phyloP scores from a whole-genome alignment of 2,113 vertebrate genomes.

The Nipponia nippon region DNA sequence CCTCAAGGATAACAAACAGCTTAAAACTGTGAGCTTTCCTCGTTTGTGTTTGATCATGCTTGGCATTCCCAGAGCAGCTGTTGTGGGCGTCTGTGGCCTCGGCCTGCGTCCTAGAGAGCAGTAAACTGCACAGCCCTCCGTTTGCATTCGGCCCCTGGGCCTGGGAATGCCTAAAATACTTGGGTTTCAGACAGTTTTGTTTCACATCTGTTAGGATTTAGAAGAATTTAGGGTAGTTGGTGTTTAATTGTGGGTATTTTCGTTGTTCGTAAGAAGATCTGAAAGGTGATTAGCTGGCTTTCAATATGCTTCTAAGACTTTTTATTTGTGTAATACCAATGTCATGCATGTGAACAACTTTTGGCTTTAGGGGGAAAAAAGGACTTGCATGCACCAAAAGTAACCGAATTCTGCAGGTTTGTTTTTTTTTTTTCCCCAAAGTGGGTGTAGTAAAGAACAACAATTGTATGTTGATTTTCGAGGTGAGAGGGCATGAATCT shows the following conservation, averaged over 20 bases:
- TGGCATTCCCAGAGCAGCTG: conserved; percentile 27
- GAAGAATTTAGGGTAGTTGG: neutral
- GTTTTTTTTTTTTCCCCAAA: neutral
- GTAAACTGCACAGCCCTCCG: neutral
- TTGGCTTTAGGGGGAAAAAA: neutral
- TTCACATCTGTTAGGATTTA: conserved; percentile 13
- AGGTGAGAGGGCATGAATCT: neutral
- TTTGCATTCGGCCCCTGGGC: neutral
- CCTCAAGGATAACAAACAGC: neutral
- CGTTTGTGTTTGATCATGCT: neutral
- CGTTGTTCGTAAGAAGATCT: conserved; percentile 5
- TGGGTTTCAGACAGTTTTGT: neutral
- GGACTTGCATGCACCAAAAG: neutral
- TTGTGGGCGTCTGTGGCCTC: neutral
- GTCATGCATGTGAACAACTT: neutral
- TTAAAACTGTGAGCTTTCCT: neutral
- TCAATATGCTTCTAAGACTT: neutral
- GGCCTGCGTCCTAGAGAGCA: neutral
- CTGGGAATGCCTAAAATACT: neutral
- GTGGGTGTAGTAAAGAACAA: neutral
- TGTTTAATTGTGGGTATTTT: conserved; percentile 8
- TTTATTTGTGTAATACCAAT: neutral
- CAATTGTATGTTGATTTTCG: neutral
- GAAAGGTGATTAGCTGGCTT: neutral
- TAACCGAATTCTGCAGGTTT: neutral